These are phyloP conservation scores for Rotaria macrura DNA, from an alignment of 2,888 invertebrate genomes.

Conservation along the genomic window DNA sequence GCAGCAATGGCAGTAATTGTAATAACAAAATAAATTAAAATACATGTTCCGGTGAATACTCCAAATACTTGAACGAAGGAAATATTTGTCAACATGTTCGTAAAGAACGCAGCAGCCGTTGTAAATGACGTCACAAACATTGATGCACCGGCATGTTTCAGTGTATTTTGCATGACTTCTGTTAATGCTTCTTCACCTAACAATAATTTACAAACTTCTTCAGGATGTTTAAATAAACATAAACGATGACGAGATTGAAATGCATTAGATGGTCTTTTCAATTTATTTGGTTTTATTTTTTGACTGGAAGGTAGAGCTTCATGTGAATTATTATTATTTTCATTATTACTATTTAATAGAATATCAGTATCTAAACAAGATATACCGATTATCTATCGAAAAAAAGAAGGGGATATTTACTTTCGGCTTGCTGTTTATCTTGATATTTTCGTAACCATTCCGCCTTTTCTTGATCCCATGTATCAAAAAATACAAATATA, in stretches of 20 bases:
- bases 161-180: constrained; percentile 57
- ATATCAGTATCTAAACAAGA: not conserved
- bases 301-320: not conserved
- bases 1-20: constrained; percentile 85
- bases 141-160: constrained; percentile 75
- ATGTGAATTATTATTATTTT: not conserved
- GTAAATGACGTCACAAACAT: constrained; percentile 88
- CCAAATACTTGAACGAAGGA: constrained; percentile 69
- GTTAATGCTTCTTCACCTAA: constrained; percentile 56
- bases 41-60: constrained; percentile 76
- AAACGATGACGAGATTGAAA: not conserved
- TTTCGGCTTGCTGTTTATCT: not conserved
- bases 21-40: constrained; percentile 76
- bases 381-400: not conserved
- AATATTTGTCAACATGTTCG: constrained; percentile 78
- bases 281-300: not conserved
- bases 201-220: constrained; percentile 41
- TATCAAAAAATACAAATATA: constrained; percentile 69
- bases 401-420: not conserved
- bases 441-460: constrained; percentile 42
- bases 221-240: not conserved
- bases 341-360: not conserved
- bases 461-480: constrained; percentile 64
- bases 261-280: not conserved
- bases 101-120: constrained; percentile 82